Evolutionary conservation across 2,797 vertebrate genomes (phyloP).

Genomic region (Thalassophryne amazonica): DNA sequence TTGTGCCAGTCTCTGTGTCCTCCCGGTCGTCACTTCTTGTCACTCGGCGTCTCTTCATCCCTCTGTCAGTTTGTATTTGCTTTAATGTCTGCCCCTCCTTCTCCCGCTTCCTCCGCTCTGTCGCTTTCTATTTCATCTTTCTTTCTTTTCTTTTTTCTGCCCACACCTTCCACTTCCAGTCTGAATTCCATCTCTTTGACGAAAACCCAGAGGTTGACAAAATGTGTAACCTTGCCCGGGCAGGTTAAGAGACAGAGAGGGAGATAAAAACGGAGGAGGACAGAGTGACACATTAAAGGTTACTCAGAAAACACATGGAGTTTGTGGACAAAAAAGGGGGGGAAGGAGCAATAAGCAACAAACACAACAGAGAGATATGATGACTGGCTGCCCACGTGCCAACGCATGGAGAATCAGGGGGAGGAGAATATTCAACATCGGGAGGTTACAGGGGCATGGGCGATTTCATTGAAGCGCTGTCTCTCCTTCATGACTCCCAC

Average conservation of each 20-base stretch:
- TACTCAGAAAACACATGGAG: constrained; percentile 70
- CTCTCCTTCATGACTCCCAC: constrained; percentile 77
- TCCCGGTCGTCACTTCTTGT: constrained; percentile 62
- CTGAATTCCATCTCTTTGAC: constrained; percentile 52
- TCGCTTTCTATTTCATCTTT: constrained; percentile 74
- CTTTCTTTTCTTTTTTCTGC: constrained; percentile 14
- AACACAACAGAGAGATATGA: constrained; percentile 31
- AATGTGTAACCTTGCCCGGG: constrained; percentile 52
- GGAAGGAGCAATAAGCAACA: constrained; percentile 28
- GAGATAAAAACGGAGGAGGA: constrained; percentile 10
- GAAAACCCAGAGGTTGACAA: constrained; percentile 38
- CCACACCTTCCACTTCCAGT: constrained; percentile 14
- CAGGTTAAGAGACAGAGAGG: constrained; percentile 43
- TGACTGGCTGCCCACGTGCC: constrained; percentile 4
- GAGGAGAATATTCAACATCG: constrained; percentile 26
- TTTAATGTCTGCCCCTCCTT: constrained; percentile 74
- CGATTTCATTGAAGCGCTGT: constrained; percentile 66
- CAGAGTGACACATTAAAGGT: constrained; percentile 52
- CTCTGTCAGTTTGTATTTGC: constrained; percentile 79
- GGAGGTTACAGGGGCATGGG: constrained; percentile 30
- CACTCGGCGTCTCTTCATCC: constrained; percentile 73
- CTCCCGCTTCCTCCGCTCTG: constrained; percentile 68
- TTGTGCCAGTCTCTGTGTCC: constrained; percentile 30
- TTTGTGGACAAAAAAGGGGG: constrained; percentile 38
- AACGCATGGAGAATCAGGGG: not conserved